Conservation (phyloP, 2,797 vertebrate species). For the Potorous gilbertii region DNA sequence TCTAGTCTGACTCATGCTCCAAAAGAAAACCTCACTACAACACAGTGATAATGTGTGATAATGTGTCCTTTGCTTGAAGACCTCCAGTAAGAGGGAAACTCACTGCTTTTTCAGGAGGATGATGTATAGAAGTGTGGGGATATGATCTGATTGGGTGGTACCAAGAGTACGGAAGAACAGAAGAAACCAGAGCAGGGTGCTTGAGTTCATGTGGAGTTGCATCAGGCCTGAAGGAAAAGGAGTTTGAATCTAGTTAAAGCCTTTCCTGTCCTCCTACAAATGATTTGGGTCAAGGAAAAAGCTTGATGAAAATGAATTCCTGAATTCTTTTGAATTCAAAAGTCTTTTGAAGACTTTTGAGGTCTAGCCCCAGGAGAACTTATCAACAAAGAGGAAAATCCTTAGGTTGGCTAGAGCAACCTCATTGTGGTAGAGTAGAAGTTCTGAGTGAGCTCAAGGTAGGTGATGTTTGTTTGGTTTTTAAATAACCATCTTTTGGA, state of each 20-base stretch:
- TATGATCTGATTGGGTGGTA: background rate
- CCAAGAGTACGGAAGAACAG: background rate
- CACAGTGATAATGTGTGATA: background rate
- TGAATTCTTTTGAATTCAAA: too few species aligned
- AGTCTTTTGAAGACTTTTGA: too few species aligned
- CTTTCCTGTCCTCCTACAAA: background rate
- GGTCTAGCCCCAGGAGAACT: background rate
- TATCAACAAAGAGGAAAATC: background rate
- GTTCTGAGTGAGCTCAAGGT: background rate
- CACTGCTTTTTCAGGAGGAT: background rate
- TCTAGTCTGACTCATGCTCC: background rate
- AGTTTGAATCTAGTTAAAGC: background rate
- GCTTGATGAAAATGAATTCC: background rate
- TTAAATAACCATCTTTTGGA: background rate
- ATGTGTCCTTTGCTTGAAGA: background rate
- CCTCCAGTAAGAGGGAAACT: background rate
- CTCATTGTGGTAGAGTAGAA: background rate
- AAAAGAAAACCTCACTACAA: background rate
- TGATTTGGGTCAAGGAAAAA: background rate
- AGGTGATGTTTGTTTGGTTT: background rate
- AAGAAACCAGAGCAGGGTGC: background rate
- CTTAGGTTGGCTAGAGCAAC: background rate
- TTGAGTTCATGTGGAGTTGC: background rate
- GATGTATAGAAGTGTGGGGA: background rate
- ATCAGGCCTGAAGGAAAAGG: background rate